Conservation (phyloP, 2,888 invertebrate species). For the Drosophila sordidula region DNA sequence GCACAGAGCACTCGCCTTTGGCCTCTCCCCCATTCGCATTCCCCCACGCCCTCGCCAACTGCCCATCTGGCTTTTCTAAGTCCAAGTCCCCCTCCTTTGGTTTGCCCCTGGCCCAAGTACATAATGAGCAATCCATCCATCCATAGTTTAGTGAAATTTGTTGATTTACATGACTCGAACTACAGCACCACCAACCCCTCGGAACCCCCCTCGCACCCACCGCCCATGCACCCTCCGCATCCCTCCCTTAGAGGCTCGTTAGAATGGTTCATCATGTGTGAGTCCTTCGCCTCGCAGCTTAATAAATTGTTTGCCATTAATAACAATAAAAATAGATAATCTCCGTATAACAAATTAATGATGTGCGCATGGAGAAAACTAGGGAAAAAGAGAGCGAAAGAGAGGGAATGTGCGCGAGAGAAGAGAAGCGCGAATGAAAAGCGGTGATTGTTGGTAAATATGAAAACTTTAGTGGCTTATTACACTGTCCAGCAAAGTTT, state of each 20-base stretch:
- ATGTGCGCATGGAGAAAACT: constrained; percentile 60
- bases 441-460: constrained; percentile 50
- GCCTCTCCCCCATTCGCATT: no score
- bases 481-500: constrained; percentile 47
- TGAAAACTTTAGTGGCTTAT: constrained; percentile 51
- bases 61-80: neutral
- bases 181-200: constrained; percentile 9
- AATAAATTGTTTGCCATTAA: constrained; percentile 83
- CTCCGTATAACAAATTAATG: constrained; percentile 83
- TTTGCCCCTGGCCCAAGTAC: constrained; percentile 2
- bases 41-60: neutral
- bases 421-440: neutral
- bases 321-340: constrained; percentile 84
- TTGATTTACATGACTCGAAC: constrained; percentile 69
- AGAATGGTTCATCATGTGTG: constrained; percentile 53
- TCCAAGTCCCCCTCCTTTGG: constrained; percentile 16
- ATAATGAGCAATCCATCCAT: constrained; percentile 79
- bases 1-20: constrained; percentile 14
- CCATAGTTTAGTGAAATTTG: constrained; percentile 79
- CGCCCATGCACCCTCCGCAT: neutral
- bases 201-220: neutral
- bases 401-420: neutral
- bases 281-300: constrained; percentile 64
- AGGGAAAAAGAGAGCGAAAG: constrained; percentile 27
- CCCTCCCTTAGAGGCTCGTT: constrained; percentile 6